These are phyloP conservation scores for Catharus minimus DNA, from an alignment of 2,113 vertebrate genomes.

Conservation along the genomic window DNA sequence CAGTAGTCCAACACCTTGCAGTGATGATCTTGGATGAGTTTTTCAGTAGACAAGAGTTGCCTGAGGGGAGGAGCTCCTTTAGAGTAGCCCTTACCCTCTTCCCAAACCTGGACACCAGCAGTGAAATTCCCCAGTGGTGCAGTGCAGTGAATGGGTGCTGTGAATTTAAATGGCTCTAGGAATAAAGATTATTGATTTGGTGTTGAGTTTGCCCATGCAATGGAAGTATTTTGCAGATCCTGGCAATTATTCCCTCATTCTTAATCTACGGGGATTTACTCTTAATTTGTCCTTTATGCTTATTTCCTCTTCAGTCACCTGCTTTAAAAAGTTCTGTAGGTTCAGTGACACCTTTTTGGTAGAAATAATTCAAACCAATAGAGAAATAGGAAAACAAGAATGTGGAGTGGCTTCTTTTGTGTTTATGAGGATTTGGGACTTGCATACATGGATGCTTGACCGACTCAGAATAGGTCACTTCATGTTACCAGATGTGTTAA, in stretches of 20 bases:
- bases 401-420: not conserved
- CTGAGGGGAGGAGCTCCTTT: not conserved
- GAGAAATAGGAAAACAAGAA: not conserved
- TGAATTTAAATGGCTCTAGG: not conserved
- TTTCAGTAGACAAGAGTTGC: not conserved
- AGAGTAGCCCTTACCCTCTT: not conserved
- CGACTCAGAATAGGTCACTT: not conserved
- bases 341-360: not conserved
- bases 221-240: not conserved
- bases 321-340: not conserved
- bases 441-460: fast-evolving
- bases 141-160: fast-evolving
- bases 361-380: not conserved
- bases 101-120: not conserved
- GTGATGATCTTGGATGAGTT: not conserved
- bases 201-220: not conserved
- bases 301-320: not conserved
- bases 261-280: not conserved
- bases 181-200: not conserved
- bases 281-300: not conserved
- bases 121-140: not conserved
- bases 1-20: not conserved
- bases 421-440: not conserved
- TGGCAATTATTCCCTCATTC: not conserved
- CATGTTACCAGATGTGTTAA: slow-evolving; percentile 42